Conservation (phyloP, 1,140 invertebrate genomes). For the Eupristina koningsbergeri region DNA sequence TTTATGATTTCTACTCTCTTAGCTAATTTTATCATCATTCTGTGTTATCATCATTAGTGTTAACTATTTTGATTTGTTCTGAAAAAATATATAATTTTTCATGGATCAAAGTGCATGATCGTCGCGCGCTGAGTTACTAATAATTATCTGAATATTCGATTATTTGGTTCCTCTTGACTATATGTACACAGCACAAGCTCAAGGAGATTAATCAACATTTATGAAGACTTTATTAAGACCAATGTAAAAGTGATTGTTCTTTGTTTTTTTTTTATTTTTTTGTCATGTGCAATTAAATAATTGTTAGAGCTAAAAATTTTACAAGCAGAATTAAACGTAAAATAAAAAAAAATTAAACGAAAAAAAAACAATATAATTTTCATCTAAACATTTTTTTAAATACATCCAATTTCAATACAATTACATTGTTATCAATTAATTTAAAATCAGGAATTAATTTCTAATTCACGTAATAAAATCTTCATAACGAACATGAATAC, state of each 20-base stretch:
- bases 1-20: not conserved
- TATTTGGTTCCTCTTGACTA: conserved; percentile 20
- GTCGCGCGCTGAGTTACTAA: conserved; percentile 23
- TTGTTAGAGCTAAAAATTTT: no score
- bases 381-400: no score
- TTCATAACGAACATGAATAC: not conserved
- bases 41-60: no score
- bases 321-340: no score
- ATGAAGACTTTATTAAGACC: conserved; percentile 4
- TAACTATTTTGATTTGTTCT: conserved; percentile 3
- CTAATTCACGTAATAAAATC: conserved; percentile 7
- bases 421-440: no score
- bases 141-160: not conserved
- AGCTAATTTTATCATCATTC: not conserved
- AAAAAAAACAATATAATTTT: no score
- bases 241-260: not conserved
- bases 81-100: conserved; percentile 46
- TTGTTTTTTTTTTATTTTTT: no score
- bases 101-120: conserved; percentile 39
- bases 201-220: not conserved
- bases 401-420: no score
- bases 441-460: no score
- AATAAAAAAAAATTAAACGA: no score
- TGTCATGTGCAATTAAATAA: no score
- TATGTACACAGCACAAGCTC: conserved; percentile 29